Conservation (phyloP, 2,888 invertebrate genomes). For the Ptilodon capucinus region DNA sequence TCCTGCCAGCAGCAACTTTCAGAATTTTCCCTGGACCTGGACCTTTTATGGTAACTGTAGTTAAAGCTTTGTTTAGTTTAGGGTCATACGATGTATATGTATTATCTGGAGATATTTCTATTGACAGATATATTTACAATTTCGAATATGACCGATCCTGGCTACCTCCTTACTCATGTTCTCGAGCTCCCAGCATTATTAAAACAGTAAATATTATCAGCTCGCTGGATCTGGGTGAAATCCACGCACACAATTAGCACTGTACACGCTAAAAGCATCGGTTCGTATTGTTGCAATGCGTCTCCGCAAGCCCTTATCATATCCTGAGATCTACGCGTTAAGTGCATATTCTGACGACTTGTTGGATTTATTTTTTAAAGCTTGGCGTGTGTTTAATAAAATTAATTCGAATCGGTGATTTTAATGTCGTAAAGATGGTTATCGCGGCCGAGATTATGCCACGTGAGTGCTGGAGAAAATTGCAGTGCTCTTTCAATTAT, state of each 20-base stretch:
- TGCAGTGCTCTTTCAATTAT: not conserved
- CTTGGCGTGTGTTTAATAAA: not conserved
- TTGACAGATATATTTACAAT: not conserved
- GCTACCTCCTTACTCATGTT: not conserved
- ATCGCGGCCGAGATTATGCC: not conserved
- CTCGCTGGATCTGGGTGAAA: conserved; percentile 36
- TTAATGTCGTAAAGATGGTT: not conserved
- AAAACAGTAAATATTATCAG: conserved; percentile 38
- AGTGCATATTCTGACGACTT: not conserved
- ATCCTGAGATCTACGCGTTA: not conserved
- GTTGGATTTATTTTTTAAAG: conserved; percentile 1
- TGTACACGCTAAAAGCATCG: conserved; percentile 45
- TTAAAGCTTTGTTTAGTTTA: no score
- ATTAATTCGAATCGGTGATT: not conserved
- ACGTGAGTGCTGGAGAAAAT: not conserved
- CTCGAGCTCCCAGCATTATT: conserved; percentile 6
- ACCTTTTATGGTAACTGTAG: no score
- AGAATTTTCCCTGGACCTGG: no score
- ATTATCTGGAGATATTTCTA: no score
- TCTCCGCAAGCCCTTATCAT: conserved; percentile 12
- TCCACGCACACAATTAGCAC: conserved; percentile 45
- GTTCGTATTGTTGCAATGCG: conserved; percentile 43
- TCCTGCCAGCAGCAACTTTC: no score
- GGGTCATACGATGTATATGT: no score
- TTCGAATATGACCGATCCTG: not conserved